Base-by-base conservation (phyloP, 2,888 invertebrate species). In the Hypomecis punctinalis region DNA sequence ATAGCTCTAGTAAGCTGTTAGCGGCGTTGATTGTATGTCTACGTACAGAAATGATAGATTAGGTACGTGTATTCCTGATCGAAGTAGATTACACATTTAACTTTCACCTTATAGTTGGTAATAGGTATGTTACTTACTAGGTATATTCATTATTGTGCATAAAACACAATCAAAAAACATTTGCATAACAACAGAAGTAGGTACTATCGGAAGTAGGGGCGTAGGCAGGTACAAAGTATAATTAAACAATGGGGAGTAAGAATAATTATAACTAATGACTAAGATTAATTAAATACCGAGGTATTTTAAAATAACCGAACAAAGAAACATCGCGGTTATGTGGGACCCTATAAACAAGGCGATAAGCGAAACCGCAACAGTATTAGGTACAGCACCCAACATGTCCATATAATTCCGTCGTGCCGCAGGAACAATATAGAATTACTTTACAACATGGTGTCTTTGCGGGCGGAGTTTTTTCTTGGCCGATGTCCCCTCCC, bases 391-490 rank as follows among this genome's bases (percentile, higher is more conserved):
- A n/a, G 62, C 64, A 61, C 71, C 73, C 65, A 75, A 77, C 73
- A 73, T 61, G 71, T 74, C 57, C 69, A 74, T 78, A 76, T 76
- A 74, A 75, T 75, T 75, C 72, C 76, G 69, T 79, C 77, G 70
- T 48, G 74, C 70, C 76, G 70, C 79, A 77, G 78, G 79, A 77
- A 80, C 75, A 75, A 76, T 75, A 64, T 65, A 64, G 66, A 65
- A 61, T 66, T 72, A 76, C 70, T 70, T 73, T 74, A 73, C 85
- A 83, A 81, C 78, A 83, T 82, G 81, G 82, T 80, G 81, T 72
- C 76, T 73, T 72, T 71, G 72, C 80, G 79, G 83, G 80, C 82
- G 84, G 84, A 77, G 82, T 82, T 84, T 84, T 84, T 84, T 83
- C 75, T 81, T 76, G 61, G 63, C n/a, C 46, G 33, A 60, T 45